Evolutionary conservation across 1,140 invertebrate genomes (phyloP), one percentile per base, ranked within the genome.

Genomic region (Coenobita brevimanus): DNA sequence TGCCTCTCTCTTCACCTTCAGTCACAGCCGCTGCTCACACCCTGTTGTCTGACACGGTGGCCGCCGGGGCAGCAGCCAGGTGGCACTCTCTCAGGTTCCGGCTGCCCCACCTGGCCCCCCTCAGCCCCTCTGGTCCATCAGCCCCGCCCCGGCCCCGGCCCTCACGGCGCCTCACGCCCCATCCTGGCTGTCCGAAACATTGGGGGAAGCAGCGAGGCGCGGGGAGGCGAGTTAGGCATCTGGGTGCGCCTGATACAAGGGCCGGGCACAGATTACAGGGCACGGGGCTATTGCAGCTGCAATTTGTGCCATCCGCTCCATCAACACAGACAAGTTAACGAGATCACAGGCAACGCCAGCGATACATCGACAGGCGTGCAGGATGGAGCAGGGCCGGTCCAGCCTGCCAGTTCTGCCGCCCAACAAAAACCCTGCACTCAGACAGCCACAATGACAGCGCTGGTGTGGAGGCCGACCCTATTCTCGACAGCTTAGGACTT

Each of bases 281-380:
- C 84, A 87, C 84, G 84, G 84, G 78, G 84, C 84, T 80, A 87
- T 87, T 87, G 84, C 76, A 87, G 78, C 84, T 87, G 84, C 84
- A 87, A 87, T 87, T 87, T 87, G 84, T 87, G 84, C 84, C 84
- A 87, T 87, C 84, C 84, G 84, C 84, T 87, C 84, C 84, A 87
- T 87, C 84, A 87, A 87, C 84, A 87, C 84, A 87, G 84, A 87
- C 84, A 87, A 87, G 84, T 87, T 87, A 87, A 87, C 84, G 84
- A 87, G 84, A 87, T 87, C 84, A 87, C 84, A 87, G 84, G 84
- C 84, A 87, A 87, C 84, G 84, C 84, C 84, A 87, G 76, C 76
- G 76, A 87, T 87, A 80, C 84, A 80, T 87, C 84, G 84, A 71
- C 84, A 80, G 82, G 54, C 81, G 81, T 83, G 67, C 81, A 83